phyloP scores from a whole-genome alignment of 2,888 invertebrate genomes.

The Protonemura montana region DNA sequence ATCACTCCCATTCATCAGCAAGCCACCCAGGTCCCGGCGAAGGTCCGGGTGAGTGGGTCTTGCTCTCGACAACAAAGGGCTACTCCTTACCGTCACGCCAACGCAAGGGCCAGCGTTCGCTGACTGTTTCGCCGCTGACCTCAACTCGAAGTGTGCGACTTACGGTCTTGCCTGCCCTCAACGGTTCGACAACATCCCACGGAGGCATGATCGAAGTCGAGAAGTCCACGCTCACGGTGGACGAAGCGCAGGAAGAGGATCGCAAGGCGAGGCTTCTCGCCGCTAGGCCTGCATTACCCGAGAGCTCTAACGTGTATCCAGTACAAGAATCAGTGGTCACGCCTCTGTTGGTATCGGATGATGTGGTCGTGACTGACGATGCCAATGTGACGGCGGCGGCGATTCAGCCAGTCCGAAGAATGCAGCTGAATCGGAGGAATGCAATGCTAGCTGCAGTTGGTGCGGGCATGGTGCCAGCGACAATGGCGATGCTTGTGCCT shows the following conservation, averaged over 20 bases:
- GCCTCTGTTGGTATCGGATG: neutral
- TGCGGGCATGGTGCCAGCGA: slow-evolving; percentile 81
- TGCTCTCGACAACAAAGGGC: slow-evolving; percentile 79
- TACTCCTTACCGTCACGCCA: slow-evolving; percentile 65
- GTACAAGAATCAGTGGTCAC: neutral
- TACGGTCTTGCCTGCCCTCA: slow-evolving; percentile 75
- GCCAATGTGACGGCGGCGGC: neutral
- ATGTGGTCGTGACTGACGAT: neutral
- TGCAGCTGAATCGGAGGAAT: slow-evolving; percentile 61
- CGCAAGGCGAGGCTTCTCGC: slow-evolving; percentile 17
- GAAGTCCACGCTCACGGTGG: slow-evolving; percentile 39
- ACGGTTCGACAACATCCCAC: slow-evolving; percentile 71
- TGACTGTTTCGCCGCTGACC: slow-evolving; percentile 57
- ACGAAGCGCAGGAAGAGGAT: slow-evolving; percentile 53
- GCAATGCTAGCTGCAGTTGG: slow-evolving; percentile 76
- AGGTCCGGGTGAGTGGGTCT: slow-evolving; percentile 80
- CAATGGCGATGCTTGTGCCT: slow-evolving; percentile 82
- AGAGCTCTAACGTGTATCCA: neutral
- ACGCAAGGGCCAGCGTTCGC: slow-evolving; percentile 57
- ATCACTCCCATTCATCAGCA: slow-evolving; percentile 31
- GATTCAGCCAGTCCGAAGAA: neutral
- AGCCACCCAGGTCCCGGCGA: slow-evolving; percentile 63
- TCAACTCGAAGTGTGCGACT: slow-evolving; percentile 68
- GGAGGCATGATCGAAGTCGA: slow-evolving; percentile 76
- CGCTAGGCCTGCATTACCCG: neutral